phyloP scores from a whole-genome alignment of 2,888 invertebrate species.

The Erynnis tages region DNA sequence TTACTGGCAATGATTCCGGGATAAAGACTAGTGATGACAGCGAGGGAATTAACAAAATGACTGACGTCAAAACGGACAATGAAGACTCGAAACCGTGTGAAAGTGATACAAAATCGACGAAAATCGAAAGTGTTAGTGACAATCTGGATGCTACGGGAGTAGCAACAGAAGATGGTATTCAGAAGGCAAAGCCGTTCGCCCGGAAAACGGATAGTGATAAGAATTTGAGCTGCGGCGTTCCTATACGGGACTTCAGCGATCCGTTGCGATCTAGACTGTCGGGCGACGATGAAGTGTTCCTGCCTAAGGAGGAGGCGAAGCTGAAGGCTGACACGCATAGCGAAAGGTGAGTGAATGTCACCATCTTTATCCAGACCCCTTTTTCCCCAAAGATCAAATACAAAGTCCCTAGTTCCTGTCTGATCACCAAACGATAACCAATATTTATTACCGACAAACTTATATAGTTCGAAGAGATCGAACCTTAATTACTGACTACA shows the following conservation, averaged over 20 bases:
- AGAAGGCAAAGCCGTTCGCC: constrained; percentile 45
- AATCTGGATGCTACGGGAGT: constrained; percentile 18
- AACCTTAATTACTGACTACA: no score
- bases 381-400: no score
- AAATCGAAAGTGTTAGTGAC: neutral
- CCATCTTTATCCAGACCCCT: no score
- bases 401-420: no score
- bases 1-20: constrained; percentile 22
- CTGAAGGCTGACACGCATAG: constrained; percentile 64
- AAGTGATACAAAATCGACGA: neutral
- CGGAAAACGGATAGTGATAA: constrained; percentile 65
- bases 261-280: constrained; percentile 84
- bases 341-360: constrained; percentile 68
- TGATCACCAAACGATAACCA: no score
- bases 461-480: no score
- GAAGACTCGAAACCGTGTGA: constrained; percentile 8
- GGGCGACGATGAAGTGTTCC: constrained; percentile 70
- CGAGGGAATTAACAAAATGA: constrained; percentile 21
- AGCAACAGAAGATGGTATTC: constrained; percentile 43
- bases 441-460: no score
- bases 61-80: constrained; percentile 20
- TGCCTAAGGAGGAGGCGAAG: constrained; percentile 65
- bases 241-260: constrained; percentile 90
- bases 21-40: constrained; percentile 20
- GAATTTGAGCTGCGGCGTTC: constrained; percentile 69